A percentile compares a stretch with the other conserved stretches of the same genome.
Evolutionary conservation across 2,888 invertebrate species (phyloP).

Genomic region (Formica aserva): DNA sequence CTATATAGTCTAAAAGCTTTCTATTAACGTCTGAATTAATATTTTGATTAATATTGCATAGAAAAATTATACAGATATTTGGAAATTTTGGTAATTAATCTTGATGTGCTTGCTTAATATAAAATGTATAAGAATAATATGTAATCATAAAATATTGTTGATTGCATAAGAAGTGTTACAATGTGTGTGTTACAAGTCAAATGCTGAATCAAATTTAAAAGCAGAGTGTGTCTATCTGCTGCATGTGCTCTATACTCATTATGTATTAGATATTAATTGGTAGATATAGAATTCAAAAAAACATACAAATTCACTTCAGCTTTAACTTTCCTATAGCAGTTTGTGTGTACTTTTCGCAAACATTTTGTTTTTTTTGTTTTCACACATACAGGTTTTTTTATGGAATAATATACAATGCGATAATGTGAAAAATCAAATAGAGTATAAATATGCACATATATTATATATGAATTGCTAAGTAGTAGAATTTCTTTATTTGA

Average conservation of each 20-base stretch:
- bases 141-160: conserved; percentile 75
- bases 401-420: conserved; percentile 66
- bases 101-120: conserved; percentile 73
- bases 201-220: conserved; percentile 72
- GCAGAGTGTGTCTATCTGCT: conserved; percentile 68
- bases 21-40: neutral
- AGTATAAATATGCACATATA: conserved; percentile 49
- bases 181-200: conserved; percentile 68
- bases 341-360: conserved; percentile 31
- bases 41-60: neutral
- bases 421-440: conserved; percentile 62
- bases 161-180: conserved; percentile 70
- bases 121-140: conserved; percentile 72
- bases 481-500: conserved; percentile 7
- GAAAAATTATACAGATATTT: conserved; percentile 58
- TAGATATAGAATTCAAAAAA: conserved; percentile 57
- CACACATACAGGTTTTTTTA: conserved; percentile 52
- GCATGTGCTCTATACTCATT: conserved; percentile 69
- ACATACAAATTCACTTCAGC: conserved; percentile 17
- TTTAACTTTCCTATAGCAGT: conserved; percentile 28
- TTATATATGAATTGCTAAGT: conserved; percentile 32
- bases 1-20: neutral
- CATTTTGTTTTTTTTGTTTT: conserved; percentile 51
- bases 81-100: conserved; percentile 68
- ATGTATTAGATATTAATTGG: conserved; percentile 63